Evolutionary conservation across 2,797 vertebrate species (phyloP).

Genomic region (Pangasius sanitwongsei): DNA sequence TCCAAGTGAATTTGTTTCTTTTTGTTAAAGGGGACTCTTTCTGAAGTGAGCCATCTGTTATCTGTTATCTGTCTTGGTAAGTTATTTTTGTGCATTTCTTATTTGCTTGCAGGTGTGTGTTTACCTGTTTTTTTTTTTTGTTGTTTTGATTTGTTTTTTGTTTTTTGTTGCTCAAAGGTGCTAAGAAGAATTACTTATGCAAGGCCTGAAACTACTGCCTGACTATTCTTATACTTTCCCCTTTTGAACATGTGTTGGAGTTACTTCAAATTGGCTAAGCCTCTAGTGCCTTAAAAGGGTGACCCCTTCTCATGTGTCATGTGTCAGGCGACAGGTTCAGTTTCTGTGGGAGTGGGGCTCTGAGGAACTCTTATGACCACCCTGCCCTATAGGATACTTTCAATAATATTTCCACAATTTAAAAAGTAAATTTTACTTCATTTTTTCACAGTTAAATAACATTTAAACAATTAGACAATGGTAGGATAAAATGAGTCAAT

Average conservation of each 20-base stretch:
- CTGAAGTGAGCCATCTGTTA: constrained; percentile 64
- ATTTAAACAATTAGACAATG: background rate
- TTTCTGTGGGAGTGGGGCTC: constrained; percentile 49
- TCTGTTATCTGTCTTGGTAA: constrained; percentile 72
- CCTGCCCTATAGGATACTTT: constrained; percentile 55
- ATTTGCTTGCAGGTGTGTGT: constrained; percentile 23
- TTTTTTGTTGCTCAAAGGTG: constrained; percentile 53
- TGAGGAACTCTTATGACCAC: constrained; percentile 54
- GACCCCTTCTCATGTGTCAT: constrained; percentile 68
- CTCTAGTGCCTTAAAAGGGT: constrained; percentile 80
- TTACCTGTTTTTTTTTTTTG: constrained; percentile 8
- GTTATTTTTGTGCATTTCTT: constrained; percentile 53
- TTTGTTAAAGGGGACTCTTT: constrained; percentile 68
- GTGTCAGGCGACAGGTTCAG: constrained; percentile 56
- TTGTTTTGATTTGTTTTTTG: background rate
- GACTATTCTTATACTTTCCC: constrained; percentile 81
- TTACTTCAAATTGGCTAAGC: constrained; percentile 73
- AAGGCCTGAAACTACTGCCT: constrained; percentile 49
- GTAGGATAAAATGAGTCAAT: background rate
- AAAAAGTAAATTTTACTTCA: background rate
- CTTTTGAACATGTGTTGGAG: constrained; percentile 77
- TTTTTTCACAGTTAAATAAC: background rate
- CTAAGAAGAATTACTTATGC: constrained; percentile 51
- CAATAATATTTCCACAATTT: background rate
- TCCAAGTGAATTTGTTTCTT: constrained; percentile 49